Evolutionary conservation across 1,140 invertebrate genomes (phyloP), one percentile per base, ranked within the genome.

Genomic region (Micrasema longulum): DNA sequence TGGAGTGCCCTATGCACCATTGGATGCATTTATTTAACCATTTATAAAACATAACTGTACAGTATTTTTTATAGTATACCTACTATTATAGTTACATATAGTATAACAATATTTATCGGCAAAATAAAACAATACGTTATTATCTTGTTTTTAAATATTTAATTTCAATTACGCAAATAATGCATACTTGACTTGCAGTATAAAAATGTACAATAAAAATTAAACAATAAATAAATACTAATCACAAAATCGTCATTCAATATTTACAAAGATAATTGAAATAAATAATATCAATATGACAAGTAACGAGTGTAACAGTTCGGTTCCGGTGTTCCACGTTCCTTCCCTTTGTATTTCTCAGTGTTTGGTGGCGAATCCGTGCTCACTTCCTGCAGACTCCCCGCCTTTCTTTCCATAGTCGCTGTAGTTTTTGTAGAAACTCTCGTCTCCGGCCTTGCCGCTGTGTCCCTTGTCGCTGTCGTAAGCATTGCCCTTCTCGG

Each of bases 401-500:
- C 77, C 81, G 26, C 78, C 78, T 22, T 86, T 80, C 63, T 80
- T 77, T 9, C 76, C 82, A 71, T 84, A 87, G 65, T 84, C 78
- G 38, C 77, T 79, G 22, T 81, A 77, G 35, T 82, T 67, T 38
- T 84, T 78, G 45, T 82, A 78, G 18, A 83, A 78, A 31, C 82
- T 79, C 18, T 84, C 79, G 22, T 81, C 79, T 5, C 80, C 85
- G 60, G 82, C 78, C 76, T 86, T 81, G 1, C 77, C 79, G 16
- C 81, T 81, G 63, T 86, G 84, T 10, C 78, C 81, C 31, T 83
- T 78, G 53, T 81, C 78, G 22, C 81, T 77, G 26, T 78, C 78
- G n/a, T 82, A 75, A 31, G 76, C 77, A 36, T 83, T 80, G 1
- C 85, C 85, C 71, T 88, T 84, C 7, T 85, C 82, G 67, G 77